These are phyloP conservation scores for Lepidocyrtoides sp. DNA, from an alignment of 2,888 invertebrate species.

Conservation along the genomic window DNA sequence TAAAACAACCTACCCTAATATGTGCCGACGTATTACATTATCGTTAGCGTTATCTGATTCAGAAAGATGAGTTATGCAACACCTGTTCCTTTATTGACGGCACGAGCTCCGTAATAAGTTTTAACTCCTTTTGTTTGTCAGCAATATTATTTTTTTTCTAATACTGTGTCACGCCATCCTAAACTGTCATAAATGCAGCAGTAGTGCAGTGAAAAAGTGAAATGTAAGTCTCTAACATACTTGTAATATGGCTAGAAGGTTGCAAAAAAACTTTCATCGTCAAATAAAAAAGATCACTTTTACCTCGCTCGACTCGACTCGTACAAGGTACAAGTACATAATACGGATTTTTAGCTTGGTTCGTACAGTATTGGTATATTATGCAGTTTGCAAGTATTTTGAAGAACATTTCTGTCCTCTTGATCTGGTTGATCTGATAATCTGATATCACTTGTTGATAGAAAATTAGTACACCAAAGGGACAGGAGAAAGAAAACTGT, in stretches of 20 bases:
- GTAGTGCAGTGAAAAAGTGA: neutral
- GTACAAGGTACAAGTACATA: too few relatives aligned
- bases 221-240: neutral
- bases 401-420: neutral
- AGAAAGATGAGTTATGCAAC: slow-evolving; percentile 57
- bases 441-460: slow-evolving; percentile 78
- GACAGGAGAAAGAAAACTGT: slow-evolving; percentile 60
- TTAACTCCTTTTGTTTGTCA: neutral
- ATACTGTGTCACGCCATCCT: slow-evolving; percentile 8
- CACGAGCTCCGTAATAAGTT: slow-evolving; percentile 34
- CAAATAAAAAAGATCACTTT: neutral
- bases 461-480: slow-evolving; percentile 69
- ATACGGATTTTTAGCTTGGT: too few relatives aligned
- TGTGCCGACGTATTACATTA: slow-evolving; percentile 44
- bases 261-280: neutral
- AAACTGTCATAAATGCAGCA: neutral
- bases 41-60: slow-evolving; percentile 56
- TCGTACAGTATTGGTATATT: neutral
- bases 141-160: neutral
- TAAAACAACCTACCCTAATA: slow-evolving; percentile 57
- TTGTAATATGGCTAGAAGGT: neutral
- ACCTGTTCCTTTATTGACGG: slow-evolving; percentile 70
- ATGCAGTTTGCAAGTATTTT: neutral
- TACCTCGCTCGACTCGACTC: neutral
- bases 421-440: slow-evolving; percentile 55